Evolutionary conservation across 1,140 invertebrate species (phyloP), one percentile per base, ranked within the genome.

Genomic region (Cardiocondyla obscurior): DNA sequence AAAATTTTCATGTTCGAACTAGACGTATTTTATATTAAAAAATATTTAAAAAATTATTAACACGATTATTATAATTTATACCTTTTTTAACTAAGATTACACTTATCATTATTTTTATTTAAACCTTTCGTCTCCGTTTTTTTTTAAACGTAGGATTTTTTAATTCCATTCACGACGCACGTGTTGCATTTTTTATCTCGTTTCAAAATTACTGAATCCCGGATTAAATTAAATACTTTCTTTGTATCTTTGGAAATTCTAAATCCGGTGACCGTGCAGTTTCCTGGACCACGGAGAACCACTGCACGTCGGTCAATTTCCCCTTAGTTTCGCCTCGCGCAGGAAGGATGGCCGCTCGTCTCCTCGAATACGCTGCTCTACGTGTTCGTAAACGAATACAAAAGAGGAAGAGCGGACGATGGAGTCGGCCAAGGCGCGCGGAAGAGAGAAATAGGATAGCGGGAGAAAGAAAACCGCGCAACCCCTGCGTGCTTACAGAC

Each of bases 261-360:
- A n/a, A 65, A n/a, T 10, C 19, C 30, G 33, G 19, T 39, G 8
- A 33, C 28, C 4, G 14, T 3, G 19, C 8, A 60, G 3, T 2
- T 79, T 70, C 12, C 53, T n/a, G 57, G 57, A 73, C 8, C 64
- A 58, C 46, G 19, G 91, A 92, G 92, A 93, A 91, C 90, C 90
- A 89, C 91, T 93, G 90, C 36, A 76, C 90, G 82, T 90, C 89
- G 92, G 91, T 93, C 91, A 93, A 92, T 92, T 93, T 91, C 91
- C 90, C 91, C 91, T 92, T 92, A 85, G 91, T 87, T 90, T 88
- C 70, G 86, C 85, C 77, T 88, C 86, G 83, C 72, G 72, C 65
- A 72, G 60, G 70, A 88, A 86, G 87, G 84, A 90, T 84, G 87
- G 86, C 82, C 85, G 81, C 70, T 86, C 83, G 79, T 83, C 86